Base-by-base conservation (phyloP, 1,140 invertebrate species). In the Ceratosolen solmsi region DNA sequence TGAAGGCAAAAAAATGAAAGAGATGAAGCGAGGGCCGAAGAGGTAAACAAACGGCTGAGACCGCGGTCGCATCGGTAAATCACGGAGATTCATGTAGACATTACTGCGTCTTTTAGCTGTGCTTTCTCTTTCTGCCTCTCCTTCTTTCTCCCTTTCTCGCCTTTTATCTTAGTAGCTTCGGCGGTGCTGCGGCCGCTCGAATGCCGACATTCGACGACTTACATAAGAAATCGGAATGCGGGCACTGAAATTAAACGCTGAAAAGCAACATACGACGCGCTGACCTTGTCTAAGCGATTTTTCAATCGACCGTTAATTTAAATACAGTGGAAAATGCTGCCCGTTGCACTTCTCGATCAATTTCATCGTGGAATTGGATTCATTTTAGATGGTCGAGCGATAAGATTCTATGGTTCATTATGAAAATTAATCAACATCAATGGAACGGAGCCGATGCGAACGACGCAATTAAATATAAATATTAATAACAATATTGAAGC, bases 41-140 rank as follows among this genome's bases (percentile, higher is more conserved):
- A 51, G 22, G 51, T 63, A 77, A 46, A 77, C 74, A 65, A 65
- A 77, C 74, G n/a, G 15, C 33, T 15, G 41, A 68, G 60, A 68
- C 13, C n/a, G n/a, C 9, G 9, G 36, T 22, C 41, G 54, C 0
- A 65, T 77, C 60, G 38, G 76, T 79, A 79, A 79, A 79, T 79
- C 76, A 79, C 63, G 22, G 22, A 54, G 76, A 79, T 68, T 65
- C 76, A 56, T 70, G 76, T 70, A 79, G 65, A 70, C 65, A n/a
- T 70, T 79, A 56, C 65, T 79, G 25, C 49, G 41, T 54, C 20
- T 56, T 27, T 54, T 65, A 56, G 33, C 63, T 33, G 2, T 25
- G 75, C 41, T 77, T 68, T 77, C 60, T 49, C 63, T 79, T 54
- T 70, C 54, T 25, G 22, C 27, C 41, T 51, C 27, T 78, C 75